These are phyloP conservation scores for Oreocharis arfaki DNA, from an alignment of 2,113 vertebrate genomes.

Conservation along the genomic window DNA sequence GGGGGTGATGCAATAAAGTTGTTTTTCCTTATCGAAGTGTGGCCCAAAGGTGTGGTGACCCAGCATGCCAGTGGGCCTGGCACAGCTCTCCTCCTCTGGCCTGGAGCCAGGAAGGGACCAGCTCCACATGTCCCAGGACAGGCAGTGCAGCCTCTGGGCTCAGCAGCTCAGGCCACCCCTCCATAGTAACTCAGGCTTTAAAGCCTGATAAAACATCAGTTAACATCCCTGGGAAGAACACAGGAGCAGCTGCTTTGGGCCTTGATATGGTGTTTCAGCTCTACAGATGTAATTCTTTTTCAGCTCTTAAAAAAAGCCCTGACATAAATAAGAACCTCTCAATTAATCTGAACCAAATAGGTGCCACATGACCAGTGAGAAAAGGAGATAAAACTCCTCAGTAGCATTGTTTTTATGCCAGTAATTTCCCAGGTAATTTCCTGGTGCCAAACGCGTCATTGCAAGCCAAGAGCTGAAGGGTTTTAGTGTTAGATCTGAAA, in stretches of 20 bases:
- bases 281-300: not conserved
- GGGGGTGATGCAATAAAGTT: not conserved
- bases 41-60: not conserved
- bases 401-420: not conserved
- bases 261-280: not conserved
- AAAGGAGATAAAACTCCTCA: not conserved
- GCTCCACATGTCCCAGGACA: not conserved
- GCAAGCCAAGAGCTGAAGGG: not conserved
- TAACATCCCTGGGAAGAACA: not conserved
- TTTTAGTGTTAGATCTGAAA: not conserved
- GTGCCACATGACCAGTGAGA: not conserved
- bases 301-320: not conserved
- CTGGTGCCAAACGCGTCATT: not conserved
- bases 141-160: not conserved
- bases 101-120: not conserved
- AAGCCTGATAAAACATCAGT: not conserved
- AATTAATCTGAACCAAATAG: not conserved
- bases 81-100: not conserved
- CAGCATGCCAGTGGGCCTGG: accelerated
- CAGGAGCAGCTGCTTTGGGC: not conserved
- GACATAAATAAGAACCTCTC: not conserved
- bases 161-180: not conserved
- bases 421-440: not conserved
- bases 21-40: not conserved
- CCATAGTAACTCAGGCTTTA: not conserved